phyloP scores from a whole-genome alignment of 2,888 invertebrate genomes.

The Tipula helvola region DNA sequence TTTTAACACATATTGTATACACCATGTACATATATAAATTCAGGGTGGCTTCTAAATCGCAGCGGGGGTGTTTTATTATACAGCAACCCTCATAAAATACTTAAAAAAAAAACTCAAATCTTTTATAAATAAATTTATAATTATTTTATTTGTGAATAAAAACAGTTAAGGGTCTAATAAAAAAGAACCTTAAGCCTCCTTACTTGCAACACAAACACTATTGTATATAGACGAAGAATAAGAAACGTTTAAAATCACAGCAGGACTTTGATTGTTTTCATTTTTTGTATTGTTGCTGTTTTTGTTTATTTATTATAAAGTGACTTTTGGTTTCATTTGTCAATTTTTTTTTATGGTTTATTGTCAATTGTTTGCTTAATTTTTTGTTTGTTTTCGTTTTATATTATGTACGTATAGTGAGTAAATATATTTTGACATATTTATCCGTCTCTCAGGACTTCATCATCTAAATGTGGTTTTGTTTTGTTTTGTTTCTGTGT shows the following conservation, averaged over 20 bases:
- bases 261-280: not conserved
- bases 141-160: not conserved
- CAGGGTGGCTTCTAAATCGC: conserved; percentile 8
- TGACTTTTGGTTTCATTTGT: conserved; percentile 8
- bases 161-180: conserved; percentile 8
- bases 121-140: not conserved
- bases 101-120: not conserved
- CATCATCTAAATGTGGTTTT: not conserved
- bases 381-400: not conserved
- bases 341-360: not conserved
- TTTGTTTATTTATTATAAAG: not conserved
- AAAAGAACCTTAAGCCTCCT: conserved; percentile 1
- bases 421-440: not conserved
- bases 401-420: not conserved
- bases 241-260: conserved; percentile 9
- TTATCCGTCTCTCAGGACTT: not conserved
- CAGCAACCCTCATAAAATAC: not conserved
- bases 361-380: not conserved
- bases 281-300: not conserved
- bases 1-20: conserved; percentile 1
- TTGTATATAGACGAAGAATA: not conserved
- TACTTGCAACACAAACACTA: not conserved
- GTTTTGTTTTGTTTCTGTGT: not conserved
- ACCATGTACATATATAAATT: not conserved
- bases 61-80: conserved; percentile 7